phyloP scores from a whole-genome alignment of 2,797 vertebrate species.

The Discoglossus pictus region DNA sequence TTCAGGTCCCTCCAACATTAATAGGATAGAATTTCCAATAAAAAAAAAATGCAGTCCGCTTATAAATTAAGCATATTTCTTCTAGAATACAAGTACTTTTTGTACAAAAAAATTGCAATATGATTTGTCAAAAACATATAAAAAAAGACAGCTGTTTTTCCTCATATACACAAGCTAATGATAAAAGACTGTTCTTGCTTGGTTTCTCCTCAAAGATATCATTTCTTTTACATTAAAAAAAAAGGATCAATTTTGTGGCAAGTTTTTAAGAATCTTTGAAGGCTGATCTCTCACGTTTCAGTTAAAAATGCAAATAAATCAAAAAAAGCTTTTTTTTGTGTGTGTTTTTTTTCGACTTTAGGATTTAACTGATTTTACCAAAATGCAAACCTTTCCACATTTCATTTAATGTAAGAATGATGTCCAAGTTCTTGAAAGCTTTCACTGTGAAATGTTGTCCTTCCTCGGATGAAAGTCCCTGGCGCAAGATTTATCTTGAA shows the following conservation, averaged over 20 bases:
- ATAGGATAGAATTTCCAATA: background rate
- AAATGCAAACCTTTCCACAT: conserved; percentile 61
- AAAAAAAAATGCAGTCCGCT: conserved; percentile 75
- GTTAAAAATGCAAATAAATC: conserved; percentile 68
- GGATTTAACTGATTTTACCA: conserved; percentile 70
- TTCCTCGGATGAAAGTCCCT: conserved; percentile 72
- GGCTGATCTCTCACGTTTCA: conserved; percentile 69
- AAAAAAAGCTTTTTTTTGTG: conserved; percentile 67
- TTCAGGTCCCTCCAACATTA: conserved; percentile 2
- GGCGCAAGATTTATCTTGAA: conserved; percentile 76
- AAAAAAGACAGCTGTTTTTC: conserved; percentile 81
- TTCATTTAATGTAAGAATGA: conserved; percentile 61
- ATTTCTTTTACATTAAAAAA: conserved; percentile 66
- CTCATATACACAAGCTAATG: conserved; percentile 80
- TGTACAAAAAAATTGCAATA: conserved; percentile 86
- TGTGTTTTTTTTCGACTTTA: conserved; percentile 62
- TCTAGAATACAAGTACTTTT: conserved; percentile 84
- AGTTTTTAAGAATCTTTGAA: conserved; percentile 66
- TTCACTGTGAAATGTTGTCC: conserved; percentile 72
- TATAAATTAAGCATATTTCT: conserved; percentile 89
- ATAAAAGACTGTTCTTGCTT: conserved; percentile 76
- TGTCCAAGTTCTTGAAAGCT: conserved; percentile 68
- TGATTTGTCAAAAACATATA: conserved; percentile 86
- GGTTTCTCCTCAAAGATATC: conserved; percentile 69
- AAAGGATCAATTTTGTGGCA: conserved; percentile 73